phyloP scores from a whole-genome alignment of 2,797 vertebrate genomes.

The Microctenopoma lineatum region DNA sequence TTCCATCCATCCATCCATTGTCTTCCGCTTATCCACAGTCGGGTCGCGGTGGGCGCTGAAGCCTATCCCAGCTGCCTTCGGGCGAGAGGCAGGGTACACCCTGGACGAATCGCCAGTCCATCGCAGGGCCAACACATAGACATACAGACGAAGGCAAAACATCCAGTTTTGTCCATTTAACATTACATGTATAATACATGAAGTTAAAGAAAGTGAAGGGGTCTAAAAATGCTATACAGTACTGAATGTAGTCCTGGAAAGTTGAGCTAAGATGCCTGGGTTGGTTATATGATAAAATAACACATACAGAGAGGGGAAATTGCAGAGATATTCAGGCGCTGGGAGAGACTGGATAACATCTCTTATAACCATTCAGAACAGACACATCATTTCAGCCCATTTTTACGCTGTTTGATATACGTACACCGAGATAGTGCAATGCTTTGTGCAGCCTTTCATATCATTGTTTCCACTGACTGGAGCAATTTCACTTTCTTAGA shows the following conservation, averaged over 20 bases:
- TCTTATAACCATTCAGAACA: conserved; percentile 69
- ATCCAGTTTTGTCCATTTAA: too few relatives aligned
- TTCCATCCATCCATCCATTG: too few relatives aligned
- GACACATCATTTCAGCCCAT: conserved; percentile 61
- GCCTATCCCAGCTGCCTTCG: too few relatives aligned
- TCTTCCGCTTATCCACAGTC: too few relatives aligned
- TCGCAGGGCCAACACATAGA: too few relatives aligned
- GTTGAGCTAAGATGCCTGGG: conserved; percentile 33
- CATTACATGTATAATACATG: too few relatives aligned
- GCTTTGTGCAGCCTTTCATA: conserved; percentile 46
- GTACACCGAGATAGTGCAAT: conserved; percentile 40
- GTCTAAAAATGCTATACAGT: not conserved
- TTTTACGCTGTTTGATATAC: conserved; percentile 55
- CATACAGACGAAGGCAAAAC: too few relatives aligned
- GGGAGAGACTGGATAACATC: conserved; percentile 59
- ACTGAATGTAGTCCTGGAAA: conserved; percentile 22
- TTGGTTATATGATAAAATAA: conserved; percentile 39
- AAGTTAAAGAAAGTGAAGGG: too few relatives aligned
- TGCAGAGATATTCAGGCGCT: conserved; percentile 48
- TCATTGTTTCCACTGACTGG: conserved; percentile 42
- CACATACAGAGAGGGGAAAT: conserved; percentile 39
- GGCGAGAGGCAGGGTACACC: too few relatives aligned
- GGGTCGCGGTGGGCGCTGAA: too few relatives aligned
- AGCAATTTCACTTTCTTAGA: conserved; percentile 49
- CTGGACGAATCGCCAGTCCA: too few relatives aligned